Base-by-base conservation (phyloP, 2,888 invertebrate species). In the Cryptus armator region DNA sequence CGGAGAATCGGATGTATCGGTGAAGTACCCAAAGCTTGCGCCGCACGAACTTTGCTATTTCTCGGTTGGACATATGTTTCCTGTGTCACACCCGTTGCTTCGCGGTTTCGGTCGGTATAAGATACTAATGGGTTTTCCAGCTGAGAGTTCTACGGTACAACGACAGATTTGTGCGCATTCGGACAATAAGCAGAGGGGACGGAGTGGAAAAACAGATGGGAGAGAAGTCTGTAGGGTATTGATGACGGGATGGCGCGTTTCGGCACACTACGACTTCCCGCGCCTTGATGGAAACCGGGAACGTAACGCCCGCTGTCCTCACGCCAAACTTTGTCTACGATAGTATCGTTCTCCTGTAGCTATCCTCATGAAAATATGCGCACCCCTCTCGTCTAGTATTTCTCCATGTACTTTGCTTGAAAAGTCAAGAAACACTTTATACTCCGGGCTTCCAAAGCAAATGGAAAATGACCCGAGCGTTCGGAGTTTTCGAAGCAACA, bases 111-210 rank as follows among this genome's bases (percentile, higher is more conserved):
- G 59, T 48, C 24, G 1, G 51, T 68, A 46, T 6, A 12, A 16
- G 71, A 59, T 66, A 37, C 64, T 66, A 71, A 83, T 79, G 79
- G 56, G 37, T 51, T 75, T 83, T 76, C 48, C 66, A 62, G 56
- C 68, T 32, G 46, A 37, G 37, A 37, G 37, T 66, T 66, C 62
- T 4, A 19, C 66, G 66, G 56, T 71, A 80, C 79, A 66, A 44
- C 80, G 75, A 76, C 37, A 71, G 62, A 86, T 87, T 88, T 84
- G 86, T 86, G 86, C 10, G 87, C 82, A 51, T 48, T 77, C 70
- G 83, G 68, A 74, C 48, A 66, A 56, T 48, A 48, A 74, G 53
- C 43, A 37, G 46, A 74, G 66, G 51, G 75, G 62, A 68, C 59
- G 70, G 70, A 53, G 43, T 44, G 68, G 62, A 72, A 62, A 86